These are phyloP conservation scores for Coilia nasus DNA, from an alignment of 2,797 vertebrate species.

Conservation along the genomic window DNA sequence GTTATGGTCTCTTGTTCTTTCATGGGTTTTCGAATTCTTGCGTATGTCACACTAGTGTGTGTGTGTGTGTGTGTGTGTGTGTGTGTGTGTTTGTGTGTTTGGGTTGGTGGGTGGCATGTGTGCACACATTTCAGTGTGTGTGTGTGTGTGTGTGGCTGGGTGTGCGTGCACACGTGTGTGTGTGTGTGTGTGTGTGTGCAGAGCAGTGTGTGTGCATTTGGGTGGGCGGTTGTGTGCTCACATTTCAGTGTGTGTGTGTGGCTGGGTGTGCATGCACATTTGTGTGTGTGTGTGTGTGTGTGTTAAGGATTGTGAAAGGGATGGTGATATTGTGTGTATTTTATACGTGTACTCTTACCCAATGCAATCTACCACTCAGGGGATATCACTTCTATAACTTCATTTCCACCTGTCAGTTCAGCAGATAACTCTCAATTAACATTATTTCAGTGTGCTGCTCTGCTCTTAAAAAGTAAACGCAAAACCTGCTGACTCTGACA, in stretches of 20 bases:
- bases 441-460: background rate
- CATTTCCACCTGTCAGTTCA: background rate
- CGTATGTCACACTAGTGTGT: background rate
- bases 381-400: background rate
- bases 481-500: background rate
- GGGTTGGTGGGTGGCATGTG: background rate
- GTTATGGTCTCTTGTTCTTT: conserved; percentile 79
- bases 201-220: background rate
- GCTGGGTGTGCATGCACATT: background rate
- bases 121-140: background rate
- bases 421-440: background rate
- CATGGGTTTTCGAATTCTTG: conserved; percentile 47
- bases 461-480: background rate
- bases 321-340: too few relatives aligned
- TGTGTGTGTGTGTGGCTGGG: background rate
- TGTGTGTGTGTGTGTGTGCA: background rate
- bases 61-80: background rate
- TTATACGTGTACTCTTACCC: background rate
- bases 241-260: background rate
- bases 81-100: conserved; percentile 1
- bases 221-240: background rate
- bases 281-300: too few relatives aligned
- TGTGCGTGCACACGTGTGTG: background rate
- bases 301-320: too few relatives aligned
- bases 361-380: background rate